phyloP scores from a whole-genome alignment of 2,113 vertebrate species.

The Phylloscopus trochiloides region DNA sequence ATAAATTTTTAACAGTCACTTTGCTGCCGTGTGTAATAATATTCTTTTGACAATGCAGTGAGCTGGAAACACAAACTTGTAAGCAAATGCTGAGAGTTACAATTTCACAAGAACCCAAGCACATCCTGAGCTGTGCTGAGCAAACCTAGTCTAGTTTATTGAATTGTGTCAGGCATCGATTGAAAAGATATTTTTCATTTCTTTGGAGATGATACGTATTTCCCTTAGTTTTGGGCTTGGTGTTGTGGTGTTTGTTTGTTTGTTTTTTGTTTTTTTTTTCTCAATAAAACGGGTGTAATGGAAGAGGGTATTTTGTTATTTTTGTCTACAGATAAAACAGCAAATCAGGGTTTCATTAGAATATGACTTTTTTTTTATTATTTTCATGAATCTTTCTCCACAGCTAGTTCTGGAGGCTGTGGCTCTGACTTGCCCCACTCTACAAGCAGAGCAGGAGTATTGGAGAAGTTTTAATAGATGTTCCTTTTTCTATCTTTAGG shows the following conservation, averaged over 20 bases:
- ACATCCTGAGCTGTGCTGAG: background rate
- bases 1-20: slow-evolving; percentile 10
- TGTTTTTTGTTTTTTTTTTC: background rate
- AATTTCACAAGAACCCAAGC: background rate
- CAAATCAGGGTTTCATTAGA: background rate
- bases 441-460: background rate
- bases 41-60: slow-evolving; percentile 47
- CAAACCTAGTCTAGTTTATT: background rate
- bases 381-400: background rate
- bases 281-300: background rate
- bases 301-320: background rate
- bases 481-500: background rate
- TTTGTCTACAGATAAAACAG: background rate
- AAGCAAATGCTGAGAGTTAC: background rate
- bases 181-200: background rate
- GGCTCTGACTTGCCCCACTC: background rate
- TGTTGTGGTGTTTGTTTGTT: too few species aligned
- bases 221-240: background rate
- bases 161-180: background rate
- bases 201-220: background rate
- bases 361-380: background rate
- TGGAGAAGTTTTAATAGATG: background rate
- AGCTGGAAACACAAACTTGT: slow-evolving; percentile 6
- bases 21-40: slow-evolving; percentile 34
- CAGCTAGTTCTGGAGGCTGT: background rate